phyloP scores from a whole-genome alignment of 2,888 invertebrate species.

The Philopedon plagiatum region DNA sequence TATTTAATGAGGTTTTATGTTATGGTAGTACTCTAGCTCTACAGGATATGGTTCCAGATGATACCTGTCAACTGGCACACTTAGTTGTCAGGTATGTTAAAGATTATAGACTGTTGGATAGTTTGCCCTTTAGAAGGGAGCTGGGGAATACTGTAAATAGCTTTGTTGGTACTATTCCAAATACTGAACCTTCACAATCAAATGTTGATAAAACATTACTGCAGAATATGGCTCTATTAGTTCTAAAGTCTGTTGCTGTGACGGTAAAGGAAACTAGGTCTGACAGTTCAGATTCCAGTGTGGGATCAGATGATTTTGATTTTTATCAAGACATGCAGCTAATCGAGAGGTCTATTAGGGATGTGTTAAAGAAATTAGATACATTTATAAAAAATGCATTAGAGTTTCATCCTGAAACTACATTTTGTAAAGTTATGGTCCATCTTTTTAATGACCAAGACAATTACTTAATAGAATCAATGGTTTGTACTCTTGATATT shows the following conservation, averaged over 20 bases:
- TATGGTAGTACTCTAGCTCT: conserved; percentile 92
- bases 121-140: conserved; percentile 65
- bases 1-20: conserved; percentile 92
- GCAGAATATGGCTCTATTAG: conserved; percentile 89
- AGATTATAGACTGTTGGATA: conserved; percentile 82
- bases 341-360: conserved; percentile 87
- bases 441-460: conserved; percentile 92
- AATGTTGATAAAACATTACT: conserved; percentile 82
- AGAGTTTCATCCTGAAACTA: conserved; percentile 90
- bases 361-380: conserved; percentile 86
- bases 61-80: conserved; percentile 89
- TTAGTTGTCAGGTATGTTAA: conserved; percentile 89
- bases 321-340: conserved; percentile 91
- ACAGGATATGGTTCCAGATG: conserved; percentile 90
- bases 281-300: conserved; percentile 86
- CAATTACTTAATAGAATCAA: conserved; percentile 91
- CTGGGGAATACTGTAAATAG: conserved; percentile 67
- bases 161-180: conserved; percentile 67
- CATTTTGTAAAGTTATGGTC: conserved; percentile 89
- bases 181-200: conserved; percentile 61
- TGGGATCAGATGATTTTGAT: conserved; percentile 88
- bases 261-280: conserved; percentile 92
- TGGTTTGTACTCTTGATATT: conserved; percentile 92
- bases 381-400: conserved; percentile 84
- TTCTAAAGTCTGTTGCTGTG: conserved; percentile 90